Conservation (phyloP, 2,797 vertebrate species). For the Pelobates cultripes region DNA sequence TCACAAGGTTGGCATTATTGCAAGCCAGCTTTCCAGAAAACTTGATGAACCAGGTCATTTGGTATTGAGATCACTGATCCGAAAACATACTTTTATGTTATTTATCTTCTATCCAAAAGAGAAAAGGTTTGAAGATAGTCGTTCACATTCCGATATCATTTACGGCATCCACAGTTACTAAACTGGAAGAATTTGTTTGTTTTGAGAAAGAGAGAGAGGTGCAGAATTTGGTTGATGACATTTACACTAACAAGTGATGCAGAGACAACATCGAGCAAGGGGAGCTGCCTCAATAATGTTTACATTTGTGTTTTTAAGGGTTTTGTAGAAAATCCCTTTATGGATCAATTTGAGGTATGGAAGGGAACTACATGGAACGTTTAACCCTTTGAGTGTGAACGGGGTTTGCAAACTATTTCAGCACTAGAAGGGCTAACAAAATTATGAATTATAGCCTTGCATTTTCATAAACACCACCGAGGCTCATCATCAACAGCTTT, state of each 20-base stretch:
- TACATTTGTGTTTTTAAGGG: constrained; percentile 8
- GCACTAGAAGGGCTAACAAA: constrained; percentile 24
- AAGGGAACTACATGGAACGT: constrained; percentile 21
- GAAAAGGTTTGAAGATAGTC: neutral
- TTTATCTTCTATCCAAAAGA: neutral
- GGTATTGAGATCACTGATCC: neutral
- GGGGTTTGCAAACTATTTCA: constrained; percentile 26
- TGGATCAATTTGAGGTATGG: constrained; percentile 29
- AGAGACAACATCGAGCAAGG: constrained; percentile 14
- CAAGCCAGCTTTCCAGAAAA: neutral
- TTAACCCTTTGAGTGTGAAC: constrained; percentile 36
- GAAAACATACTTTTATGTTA: neutral
- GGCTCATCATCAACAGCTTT: constrained; percentile 15
- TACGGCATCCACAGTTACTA: constrained; percentile 16
- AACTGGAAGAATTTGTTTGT: constrained; percentile 26
- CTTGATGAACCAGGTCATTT: neutral
- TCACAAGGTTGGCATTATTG: neutral
- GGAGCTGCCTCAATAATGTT: constrained; percentile 7
- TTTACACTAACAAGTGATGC: constrained; percentile 15
- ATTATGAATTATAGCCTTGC: constrained; percentile 21
- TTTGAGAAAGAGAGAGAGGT: constrained; percentile 17
- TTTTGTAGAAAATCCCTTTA: constrained; percentile 40
- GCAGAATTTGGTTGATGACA: neutral
- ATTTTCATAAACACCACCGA: constrained; percentile 11
- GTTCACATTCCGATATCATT: neutral